Percentiles rank a stretch among this genome's conserved stretches.
phyloP scores from a whole-genome alignment of 2,113 vertebrate genomes.

The Onychorhynchus coronatus region DNA sequence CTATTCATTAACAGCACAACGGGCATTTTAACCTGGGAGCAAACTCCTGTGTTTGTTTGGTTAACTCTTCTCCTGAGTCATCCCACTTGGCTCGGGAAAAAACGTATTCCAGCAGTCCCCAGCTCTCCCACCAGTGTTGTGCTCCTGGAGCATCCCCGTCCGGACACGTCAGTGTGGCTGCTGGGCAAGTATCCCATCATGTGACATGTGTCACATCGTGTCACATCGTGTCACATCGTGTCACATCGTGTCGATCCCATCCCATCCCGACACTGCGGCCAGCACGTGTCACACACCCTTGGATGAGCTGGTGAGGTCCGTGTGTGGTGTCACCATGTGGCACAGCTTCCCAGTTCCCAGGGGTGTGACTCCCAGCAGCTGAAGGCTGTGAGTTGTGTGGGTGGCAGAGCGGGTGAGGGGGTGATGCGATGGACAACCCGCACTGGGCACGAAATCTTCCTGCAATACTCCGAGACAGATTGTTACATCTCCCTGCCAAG shows the following conservation, averaged over 20 bases:
- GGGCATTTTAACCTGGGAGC: not conserved
- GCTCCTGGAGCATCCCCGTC: fast-evolving
- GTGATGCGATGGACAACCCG: not conserved
- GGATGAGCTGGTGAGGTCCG: fast-evolving
- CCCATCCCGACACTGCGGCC: fast-evolving
- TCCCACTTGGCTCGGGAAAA: not conserved
- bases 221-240: fast-evolving
- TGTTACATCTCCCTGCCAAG: slow-evolving; percentile 22
- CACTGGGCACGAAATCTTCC: not conserved
- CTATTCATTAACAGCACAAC: not conserved
- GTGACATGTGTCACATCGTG: fast-evolving
- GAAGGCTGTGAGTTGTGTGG: not conserved
- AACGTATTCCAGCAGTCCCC: not conserved
- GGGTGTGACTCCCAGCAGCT: not conserved
- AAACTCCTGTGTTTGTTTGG: not conserved
- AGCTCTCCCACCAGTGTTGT: fast-evolving
- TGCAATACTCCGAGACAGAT: slow-evolving; percentile 8
- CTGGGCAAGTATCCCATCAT: fast-evolving
- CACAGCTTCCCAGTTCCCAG: not conserved
- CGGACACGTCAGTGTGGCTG: fast-evolving
- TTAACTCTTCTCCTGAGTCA: not conserved
- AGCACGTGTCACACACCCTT: fast-evolving
- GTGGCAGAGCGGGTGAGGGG: not conserved
- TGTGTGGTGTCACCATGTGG: not conserved
- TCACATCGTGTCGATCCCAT: fast-evolving